Conservation (phyloP, 2,113 vertebrate genomes). For the Ibidorhyncha struthersii region DNA sequence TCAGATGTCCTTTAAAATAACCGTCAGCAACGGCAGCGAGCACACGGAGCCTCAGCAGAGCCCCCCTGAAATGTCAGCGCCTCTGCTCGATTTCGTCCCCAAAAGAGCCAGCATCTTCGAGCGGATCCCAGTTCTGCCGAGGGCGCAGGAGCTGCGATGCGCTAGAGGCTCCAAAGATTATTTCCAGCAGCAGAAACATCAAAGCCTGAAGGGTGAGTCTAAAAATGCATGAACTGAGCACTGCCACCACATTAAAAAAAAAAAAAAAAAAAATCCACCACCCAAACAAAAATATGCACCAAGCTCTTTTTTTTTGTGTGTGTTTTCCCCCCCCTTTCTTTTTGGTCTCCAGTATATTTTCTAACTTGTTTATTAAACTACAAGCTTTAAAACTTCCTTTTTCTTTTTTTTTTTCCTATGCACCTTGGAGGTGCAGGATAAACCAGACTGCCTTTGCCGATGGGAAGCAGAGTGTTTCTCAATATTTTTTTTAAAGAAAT, state of each 20-base stretch:
- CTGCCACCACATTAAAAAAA: neutral
- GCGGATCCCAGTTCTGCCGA: conserved; percentile 54
- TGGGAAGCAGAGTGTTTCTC: neutral
- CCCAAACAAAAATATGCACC: neutral
- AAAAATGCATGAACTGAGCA: neutral
- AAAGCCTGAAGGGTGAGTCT: conserved; percentile 66
- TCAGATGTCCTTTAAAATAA: conserved; percentile 76
- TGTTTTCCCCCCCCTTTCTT: neutral
- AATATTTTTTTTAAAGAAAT: neutral
- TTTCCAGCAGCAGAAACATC: conserved; percentile 62
- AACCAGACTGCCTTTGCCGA: neutral
- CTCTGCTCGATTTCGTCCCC: conserved; percentile 68
- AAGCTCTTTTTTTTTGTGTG: neutral
- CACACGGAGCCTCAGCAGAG: conserved; percentile 71
- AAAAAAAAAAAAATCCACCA: neutral
- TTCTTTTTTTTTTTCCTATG: neutral
- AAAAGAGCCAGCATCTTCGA: conserved; percentile 73
- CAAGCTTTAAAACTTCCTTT: neutral
- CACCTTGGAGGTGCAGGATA: neutral
- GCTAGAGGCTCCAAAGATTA: conserved; percentile 45
- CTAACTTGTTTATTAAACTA: neutral
- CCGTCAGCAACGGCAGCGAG: conserved; percentile 58
- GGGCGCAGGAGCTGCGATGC: conserved; percentile 57
- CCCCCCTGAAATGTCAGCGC: conserved; percentile 63
- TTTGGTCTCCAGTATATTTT: neutral